These are phyloP conservation scores for Arnoldichthys spilopterus DNA, from an alignment of 2,797 vertebrate genomes.

Conservation along the genomic window DNA sequence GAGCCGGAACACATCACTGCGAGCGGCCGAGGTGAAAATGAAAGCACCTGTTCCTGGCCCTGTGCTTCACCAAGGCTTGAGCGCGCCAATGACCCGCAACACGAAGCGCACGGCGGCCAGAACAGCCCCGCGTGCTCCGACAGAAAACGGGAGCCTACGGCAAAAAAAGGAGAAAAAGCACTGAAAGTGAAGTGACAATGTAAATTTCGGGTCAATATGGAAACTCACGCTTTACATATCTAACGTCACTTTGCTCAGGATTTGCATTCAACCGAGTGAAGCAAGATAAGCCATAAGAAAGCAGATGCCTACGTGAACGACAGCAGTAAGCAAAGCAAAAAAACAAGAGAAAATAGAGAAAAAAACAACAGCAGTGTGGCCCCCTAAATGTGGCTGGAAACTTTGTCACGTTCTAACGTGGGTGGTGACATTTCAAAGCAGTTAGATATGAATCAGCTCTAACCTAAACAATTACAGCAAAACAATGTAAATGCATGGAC, in stretches of 20 bases:
- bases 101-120: too few species aligned
- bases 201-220: conserved; percentile 29
- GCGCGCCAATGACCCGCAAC: background rate
- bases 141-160: background rate
- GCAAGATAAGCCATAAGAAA: conserved; percentile 13
- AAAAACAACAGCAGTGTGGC: background rate
- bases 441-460: background rate
- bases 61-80: background rate
- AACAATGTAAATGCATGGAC: background rate
- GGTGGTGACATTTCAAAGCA: conserved; percentile 45
- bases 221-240: conserved; percentile 66
- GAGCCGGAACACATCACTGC: background rate
- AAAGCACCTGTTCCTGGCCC: conserved; percentile 47
- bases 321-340: background rate
- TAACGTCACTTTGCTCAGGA: conserved; percentile 49
- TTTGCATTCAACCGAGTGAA: conserved; percentile 64
- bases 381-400: conserved; percentile 29
- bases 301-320: background rate
- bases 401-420: conserved; percentile 28
- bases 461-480: background rate
- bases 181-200: conserved; percentile 25
- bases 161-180: background rate
- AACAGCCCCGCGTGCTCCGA: background rate
- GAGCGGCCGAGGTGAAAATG: conserved; percentile 35
- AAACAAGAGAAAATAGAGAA: background rate